Conservation (phyloP, 2,888 invertebrate species). For the Tineola bisselliella region DNA sequence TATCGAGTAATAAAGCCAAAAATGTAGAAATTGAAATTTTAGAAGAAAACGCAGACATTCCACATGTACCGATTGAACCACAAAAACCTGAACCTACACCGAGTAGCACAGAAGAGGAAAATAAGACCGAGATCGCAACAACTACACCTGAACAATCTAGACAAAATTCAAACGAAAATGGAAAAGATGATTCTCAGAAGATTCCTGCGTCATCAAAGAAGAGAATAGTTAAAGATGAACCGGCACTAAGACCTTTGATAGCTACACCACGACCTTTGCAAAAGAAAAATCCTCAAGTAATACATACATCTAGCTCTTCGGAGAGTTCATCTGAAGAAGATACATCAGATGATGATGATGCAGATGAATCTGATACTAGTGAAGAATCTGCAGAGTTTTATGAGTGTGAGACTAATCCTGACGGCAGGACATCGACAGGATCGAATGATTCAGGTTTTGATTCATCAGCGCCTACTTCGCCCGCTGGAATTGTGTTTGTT, state of each 20-base stretch:
- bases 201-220: constrained; percentile 26
- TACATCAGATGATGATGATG: constrained; percentile 29
- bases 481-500: constrained; percentile 69
- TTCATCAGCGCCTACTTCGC: constrained; percentile 73
- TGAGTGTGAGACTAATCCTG: constrained; percentile 58
- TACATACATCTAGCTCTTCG: constrained; percentile 49
- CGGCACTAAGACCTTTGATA: constrained; percentile 63
- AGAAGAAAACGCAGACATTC: constrained; percentile 38
- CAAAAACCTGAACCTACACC: constrained; percentile 20
- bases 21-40: constrained; percentile 16
- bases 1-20: neutral
- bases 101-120: constrained; percentile 25
- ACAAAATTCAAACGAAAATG: constrained; percentile 20
- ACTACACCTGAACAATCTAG: constrained; percentile 23
- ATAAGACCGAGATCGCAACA: constrained; percentile 32
- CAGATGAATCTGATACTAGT: constrained; percentile 50
- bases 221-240: constrained; percentile 60
- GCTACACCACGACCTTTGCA: constrained; percentile 72
- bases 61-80: constrained; percentile 20
- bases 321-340: constrained; percentile 58
- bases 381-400: constrained; percentile 52
- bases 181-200: constrained; percentile 16
- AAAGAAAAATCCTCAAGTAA: constrained; percentile 55
- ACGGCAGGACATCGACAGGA: constrained; percentile 75
- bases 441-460: constrained; percentile 89